These are phyloP conservation scores for Porites rus DNA, from an alignment of 92 coral and sea anemone species.

Conservation along the genomic window DNA sequence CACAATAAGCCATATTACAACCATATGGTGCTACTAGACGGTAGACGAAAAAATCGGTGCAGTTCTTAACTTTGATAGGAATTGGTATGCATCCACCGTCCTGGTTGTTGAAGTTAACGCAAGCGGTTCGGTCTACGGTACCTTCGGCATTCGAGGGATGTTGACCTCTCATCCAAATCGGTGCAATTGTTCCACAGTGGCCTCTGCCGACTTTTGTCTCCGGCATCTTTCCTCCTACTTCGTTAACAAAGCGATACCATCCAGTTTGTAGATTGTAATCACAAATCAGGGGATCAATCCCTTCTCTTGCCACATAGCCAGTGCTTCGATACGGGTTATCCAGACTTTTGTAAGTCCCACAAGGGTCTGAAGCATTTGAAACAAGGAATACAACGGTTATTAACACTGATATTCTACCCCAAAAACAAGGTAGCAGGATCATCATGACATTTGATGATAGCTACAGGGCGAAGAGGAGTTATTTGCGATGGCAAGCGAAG, in stretches of 20 bases:
- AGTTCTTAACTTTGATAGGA: slow-evolving; percentile 34
- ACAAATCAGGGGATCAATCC: slow-evolving; percentile 34
- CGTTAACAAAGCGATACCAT: slow-evolving; percentile 52
- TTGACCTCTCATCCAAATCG: slow-evolving; percentile 45
- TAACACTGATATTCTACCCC: neutral
- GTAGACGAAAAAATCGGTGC: slow-evolving; percentile 35
- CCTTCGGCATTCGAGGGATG: slow-evolving; percentile 43
- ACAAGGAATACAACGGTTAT: neutral
- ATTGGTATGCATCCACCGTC: slow-evolving; percentile 12
- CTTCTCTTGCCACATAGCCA: slow-evolving; percentile 13
- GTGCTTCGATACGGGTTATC: slow-evolving; percentile 33
- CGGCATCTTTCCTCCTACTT: slow-evolving; percentile 54
- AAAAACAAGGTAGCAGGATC: neutral
- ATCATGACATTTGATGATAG: no score
- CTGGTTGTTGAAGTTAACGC: slow-evolving; percentile 15
- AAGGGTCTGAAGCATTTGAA: slow-evolving; percentile 5
- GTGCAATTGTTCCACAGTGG: slow-evolving; percentile 57
- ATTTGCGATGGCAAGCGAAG: no score
- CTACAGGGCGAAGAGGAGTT: no score
- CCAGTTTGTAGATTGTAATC: slow-evolving; percentile 31
- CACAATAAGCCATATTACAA: slow-evolving; percentile 58
- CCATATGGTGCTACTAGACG: slow-evolving; percentile 31
- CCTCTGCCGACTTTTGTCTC: slow-evolving; percentile 3
- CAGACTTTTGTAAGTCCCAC: neutral
- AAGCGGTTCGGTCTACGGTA: slow-evolving; percentile 34